Evolutionary conservation across 1,140 invertebrate species (phyloP).

Genomic region (Capitella teleta): DNA sequence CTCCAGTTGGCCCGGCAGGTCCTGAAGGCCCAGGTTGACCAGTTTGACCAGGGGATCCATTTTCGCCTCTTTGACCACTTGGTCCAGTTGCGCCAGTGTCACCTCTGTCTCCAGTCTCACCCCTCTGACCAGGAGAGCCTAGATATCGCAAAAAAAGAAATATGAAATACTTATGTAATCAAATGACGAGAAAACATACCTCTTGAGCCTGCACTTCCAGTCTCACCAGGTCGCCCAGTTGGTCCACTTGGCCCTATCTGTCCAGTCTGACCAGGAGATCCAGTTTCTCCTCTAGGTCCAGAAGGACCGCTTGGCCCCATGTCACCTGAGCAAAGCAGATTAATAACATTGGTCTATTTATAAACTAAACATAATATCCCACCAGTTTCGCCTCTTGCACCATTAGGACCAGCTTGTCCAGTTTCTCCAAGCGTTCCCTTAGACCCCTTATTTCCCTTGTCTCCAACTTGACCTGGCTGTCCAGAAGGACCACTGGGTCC

Average conservation of each 20-base stretch:
- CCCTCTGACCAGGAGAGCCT: constrained; percentile 17
- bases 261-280: constrained; percentile 18
- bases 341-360: no score
- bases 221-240: constrained; percentile 22
- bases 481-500: constrained; percentile 4
- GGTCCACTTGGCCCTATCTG: constrained; percentile 19
- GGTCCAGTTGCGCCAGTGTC: neutral
- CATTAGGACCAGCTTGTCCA: constrained; percentile 11
- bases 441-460: constrained; percentile 3
- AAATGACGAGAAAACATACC: neutral
- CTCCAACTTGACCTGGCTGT: neutral
- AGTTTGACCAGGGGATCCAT: neutral
- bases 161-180: neutral
- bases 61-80: neutral
- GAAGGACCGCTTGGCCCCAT: no score
- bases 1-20: neutral
- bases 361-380: no score
- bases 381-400: neutral
- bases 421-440: constrained; percentile 15
- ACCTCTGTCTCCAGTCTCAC: constrained; percentile 16
- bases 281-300: no score
- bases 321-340: no score
- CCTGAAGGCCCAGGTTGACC: neutral
- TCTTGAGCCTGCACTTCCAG: constrained; percentile 17
- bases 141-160: no score